Evolutionary conservation across 2,113 vertebrate species (phyloP), one percentile per base, ranked within the genome.

Genomic region (Vidua macroura): DNA sequence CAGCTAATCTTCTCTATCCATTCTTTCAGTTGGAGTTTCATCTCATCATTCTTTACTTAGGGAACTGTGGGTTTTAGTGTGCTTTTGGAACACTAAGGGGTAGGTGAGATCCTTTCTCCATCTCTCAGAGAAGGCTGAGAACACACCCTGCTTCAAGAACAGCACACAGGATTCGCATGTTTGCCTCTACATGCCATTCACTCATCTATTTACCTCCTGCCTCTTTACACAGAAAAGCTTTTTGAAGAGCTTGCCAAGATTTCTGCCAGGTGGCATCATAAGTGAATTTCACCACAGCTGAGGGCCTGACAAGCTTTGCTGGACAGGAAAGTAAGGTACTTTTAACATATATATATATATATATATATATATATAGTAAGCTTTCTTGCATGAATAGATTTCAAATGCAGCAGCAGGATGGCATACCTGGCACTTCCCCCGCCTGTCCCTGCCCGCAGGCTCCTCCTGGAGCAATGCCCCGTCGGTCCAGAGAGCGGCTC

Each of bases 151-250:
- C 52, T 92, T 33, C 14, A 37, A 21, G 56, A 95, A 74, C 5
- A 4, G 6, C 35, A 22, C 9, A 0, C 0, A 33, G 18, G 35
- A 58, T 43, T 27, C 24, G 27, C 31, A 11, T 2, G 11, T n/a
- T 66, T 41, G 18, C 37, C 72, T 24, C 37, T 33, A 11, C 11
- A 7, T 27, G 30, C 27, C 56, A 21, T 39, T 67, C 51, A 14
- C 39, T 73, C 28, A 11, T 19, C 28, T 3, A 21, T 30, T 66
- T 72, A 41, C 13, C 37, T 59, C 52, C 74, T 30, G 22, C n/a
- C 53, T 82, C 30, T 43, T 56, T 49, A 60, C 20, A 24, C 25
- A 49, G 41, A 9, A 21, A 35, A 60, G 25, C 11, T 56, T 75
- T 81, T 33, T 15, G 46, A 62, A 74, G 49, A 69, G 25, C 55